phyloP scores from a whole-genome alignment of 2,113 vertebrate species.

The Geococcyx californianus region DNA sequence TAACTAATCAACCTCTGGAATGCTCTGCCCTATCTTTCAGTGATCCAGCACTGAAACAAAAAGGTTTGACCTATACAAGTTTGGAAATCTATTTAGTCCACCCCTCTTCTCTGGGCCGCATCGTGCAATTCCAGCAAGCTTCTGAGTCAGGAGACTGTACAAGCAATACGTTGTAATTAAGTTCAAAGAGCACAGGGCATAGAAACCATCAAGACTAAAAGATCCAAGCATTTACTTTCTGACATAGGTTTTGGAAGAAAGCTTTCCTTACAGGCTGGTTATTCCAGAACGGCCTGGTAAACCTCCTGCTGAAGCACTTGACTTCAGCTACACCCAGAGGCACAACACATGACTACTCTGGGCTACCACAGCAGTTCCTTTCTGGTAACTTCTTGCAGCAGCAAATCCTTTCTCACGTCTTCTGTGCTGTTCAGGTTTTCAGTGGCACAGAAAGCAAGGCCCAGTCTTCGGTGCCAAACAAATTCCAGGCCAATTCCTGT shows the following conservation, averaged over 20 bases:
- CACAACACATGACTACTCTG: background rate
- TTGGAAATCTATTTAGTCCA: background rate
- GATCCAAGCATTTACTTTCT: background rate
- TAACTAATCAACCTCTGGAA: background rate
- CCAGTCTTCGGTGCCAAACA: background rate
- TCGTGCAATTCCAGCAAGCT: background rate
- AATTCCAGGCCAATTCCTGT: background rate
- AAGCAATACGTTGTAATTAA: background rate
- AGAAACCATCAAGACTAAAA: background rate
- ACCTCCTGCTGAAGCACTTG: background rate
- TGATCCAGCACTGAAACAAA: background rate
- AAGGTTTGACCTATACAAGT: background rate
- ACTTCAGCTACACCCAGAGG: background rate
- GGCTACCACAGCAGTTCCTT: background rate
- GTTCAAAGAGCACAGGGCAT: background rate
- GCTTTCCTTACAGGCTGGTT: background rate
- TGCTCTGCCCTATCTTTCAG: background rate
- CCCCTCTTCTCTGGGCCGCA: background rate
- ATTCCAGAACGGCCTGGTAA: background rate
- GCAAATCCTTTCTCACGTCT: background rate
- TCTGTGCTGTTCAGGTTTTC: background rate
- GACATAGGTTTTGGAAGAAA: background rate
- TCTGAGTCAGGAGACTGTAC: background rate
- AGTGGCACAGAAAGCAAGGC: background rate
- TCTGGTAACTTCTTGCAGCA: background rate